phyloP scores from a whole-genome alignment of 2,888 invertebrate genomes.

The Parnassius orleans region DNA sequence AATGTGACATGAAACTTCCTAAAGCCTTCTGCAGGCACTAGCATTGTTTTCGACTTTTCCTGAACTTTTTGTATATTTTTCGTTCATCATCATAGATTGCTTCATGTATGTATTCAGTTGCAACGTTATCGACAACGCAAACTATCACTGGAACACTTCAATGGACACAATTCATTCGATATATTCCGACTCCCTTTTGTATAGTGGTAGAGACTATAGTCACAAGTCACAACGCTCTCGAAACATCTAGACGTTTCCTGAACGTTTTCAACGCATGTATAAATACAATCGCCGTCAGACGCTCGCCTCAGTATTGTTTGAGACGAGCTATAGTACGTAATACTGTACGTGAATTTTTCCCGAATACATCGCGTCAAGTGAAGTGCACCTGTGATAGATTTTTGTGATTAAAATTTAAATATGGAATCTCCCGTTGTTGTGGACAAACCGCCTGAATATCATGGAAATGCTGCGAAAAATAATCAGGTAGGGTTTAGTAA shows the following conservation, averaged over 20 bases:
- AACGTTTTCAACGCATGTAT: constrained; percentile 48
- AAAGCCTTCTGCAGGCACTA: constrained; percentile 29
- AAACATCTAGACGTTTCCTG: constrained; percentile 51
- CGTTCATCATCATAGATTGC: constrained; percentile 12
- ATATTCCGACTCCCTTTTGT: not conserved
- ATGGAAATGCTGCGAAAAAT: constrained; percentile 55
- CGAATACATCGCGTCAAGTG: constrained; percentile 50
- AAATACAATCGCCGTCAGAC: constrained; percentile 52
- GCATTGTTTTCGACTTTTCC: constrained; percentile 1
- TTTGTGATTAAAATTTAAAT: constrained; percentile 53
- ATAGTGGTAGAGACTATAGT: not conserved
- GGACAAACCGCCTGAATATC: constrained; percentile 82
- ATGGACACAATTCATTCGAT: constrained; percentile 5
- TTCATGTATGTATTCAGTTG: not conserved
- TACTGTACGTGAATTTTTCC: constrained; percentile 36
- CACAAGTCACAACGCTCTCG: constrained; percentile 50
- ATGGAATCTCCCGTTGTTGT: constrained; percentile 83
- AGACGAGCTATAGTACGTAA: constrained; percentile 51
- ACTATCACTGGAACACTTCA: not conserved
- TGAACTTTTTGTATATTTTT: not conserved
- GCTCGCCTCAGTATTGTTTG: constrained; percentile 60
- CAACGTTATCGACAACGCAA: not conserved
- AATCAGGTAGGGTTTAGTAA: constrained; percentile 71
- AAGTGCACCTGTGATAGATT: constrained; percentile 67
- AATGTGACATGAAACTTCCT: constrained; percentile 35